These are phyloP conservation scores for Oscheius sp. DNA, from an alignment of 1,140 invertebrate species.

Conservation along the genomic window DNA sequence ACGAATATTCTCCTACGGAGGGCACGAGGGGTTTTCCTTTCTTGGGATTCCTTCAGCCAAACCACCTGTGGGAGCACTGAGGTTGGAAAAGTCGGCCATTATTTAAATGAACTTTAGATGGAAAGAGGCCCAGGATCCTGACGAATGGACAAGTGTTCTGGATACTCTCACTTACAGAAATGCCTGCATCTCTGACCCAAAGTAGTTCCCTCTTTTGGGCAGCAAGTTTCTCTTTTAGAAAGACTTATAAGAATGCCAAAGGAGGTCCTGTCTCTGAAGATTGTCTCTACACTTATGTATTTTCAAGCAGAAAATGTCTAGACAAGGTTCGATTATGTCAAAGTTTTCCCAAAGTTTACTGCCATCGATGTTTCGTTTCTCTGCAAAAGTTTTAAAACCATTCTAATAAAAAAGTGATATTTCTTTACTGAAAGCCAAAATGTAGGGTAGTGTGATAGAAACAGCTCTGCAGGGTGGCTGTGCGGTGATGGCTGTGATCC, in stretches of 20 bases:
- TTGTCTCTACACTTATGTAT: neutral
- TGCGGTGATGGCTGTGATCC: neutral
- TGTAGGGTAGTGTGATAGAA: neutral
- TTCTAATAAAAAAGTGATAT: neutral
- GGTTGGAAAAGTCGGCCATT: neutral
- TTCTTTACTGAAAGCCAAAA: neutral
- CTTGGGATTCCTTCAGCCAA: neutral
- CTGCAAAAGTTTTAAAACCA: neutral
- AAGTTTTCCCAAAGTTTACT: neutral
- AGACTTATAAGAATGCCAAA: neutral
- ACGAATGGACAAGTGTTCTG: neutral
- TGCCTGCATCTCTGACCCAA: neutral
- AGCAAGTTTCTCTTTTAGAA: neutral
- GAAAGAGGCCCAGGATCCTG: neutral
- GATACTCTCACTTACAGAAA: neutral
- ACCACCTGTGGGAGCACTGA: neutral
- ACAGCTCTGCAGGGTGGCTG: neutral
- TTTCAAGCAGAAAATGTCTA: neutral
- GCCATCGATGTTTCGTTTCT: neutral
- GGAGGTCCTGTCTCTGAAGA: neutral
- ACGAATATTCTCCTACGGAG: neutral
- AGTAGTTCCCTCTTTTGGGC: neutral
- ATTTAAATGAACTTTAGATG: neutral
- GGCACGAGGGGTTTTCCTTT: neutral
- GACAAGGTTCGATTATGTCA: neutral